Percentiles rank a stretch among this genome's conserved stretches.
phyloP scores from a whole-genome alignment of 1,140 invertebrate species.

The Bombus fervidus region DNA sequence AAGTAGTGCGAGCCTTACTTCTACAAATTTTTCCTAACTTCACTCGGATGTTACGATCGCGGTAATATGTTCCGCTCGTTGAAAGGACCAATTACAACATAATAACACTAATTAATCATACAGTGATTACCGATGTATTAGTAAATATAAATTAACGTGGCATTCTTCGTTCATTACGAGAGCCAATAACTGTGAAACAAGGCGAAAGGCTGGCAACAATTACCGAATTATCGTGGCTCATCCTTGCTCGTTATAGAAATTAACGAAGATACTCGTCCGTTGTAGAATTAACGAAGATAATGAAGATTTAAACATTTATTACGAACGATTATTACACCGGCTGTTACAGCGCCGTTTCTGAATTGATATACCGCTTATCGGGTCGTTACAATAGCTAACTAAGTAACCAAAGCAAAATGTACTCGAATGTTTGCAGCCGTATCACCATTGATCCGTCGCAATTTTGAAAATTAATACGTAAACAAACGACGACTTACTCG shows the following conservation, averaged over 20 bases:
- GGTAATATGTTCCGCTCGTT: too few species aligned
- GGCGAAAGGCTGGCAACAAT: too few species aligned
- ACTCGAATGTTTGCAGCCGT: not conserved
- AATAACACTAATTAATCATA: too few species aligned
- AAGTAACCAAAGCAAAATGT: not conserved
- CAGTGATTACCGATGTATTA: not conserved
- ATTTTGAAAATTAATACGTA: not conserved
- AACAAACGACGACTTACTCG: too few species aligned
- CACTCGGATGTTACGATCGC: too few species aligned
- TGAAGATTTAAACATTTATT: constrained; percentile 7
- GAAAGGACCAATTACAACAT: too few species aligned
- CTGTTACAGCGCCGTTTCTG: not conserved
- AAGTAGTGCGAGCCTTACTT: too few species aligned
- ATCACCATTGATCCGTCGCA: too few species aligned
- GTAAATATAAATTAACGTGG: not conserved
- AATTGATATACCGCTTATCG: not conserved
- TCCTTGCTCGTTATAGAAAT: not conserved
- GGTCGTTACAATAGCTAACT: not conserved
- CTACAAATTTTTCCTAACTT: too few species aligned
- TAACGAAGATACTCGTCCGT: not conserved
- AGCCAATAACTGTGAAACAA: not conserved
- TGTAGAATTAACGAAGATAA: constrained; percentile 9
- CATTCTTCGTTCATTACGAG: not conserved
- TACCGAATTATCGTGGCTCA: not conserved
- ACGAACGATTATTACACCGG: not conserved